Evolutionary conservation across 2,113 vertebrate genomes (phyloP).

Genomic region (Garra rufa): DNA sequence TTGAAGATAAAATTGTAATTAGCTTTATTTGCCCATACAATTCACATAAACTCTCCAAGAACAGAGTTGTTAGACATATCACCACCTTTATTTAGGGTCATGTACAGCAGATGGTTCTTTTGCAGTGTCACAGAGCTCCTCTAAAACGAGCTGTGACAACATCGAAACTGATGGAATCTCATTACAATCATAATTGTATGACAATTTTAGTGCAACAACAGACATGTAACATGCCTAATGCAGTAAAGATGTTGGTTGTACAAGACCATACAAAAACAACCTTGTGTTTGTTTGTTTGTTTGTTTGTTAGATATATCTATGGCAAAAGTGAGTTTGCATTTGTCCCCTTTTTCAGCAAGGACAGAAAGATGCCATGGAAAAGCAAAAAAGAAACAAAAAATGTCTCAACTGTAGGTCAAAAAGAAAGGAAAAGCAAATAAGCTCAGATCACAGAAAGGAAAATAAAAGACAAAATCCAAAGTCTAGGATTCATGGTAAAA

Average conservation of each 20-base stretch:
- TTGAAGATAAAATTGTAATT: too few species aligned
- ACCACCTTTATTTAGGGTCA: slow-evolving; percentile 63
- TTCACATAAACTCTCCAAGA: not conserved
- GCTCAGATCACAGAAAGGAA: slow-evolving; percentile 44
- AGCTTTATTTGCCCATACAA: not conserved
- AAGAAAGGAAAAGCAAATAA: slow-evolving; percentile 30
- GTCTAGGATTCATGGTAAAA: slow-evolving; percentile 74
- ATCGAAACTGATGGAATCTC: slow-evolving; percentile 57
- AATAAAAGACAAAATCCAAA: slow-evolving; percentile 66
- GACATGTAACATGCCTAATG: slow-evolving; percentile 62
- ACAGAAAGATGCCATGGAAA: slow-evolving; percentile 54
- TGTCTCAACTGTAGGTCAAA: slow-evolving; percentile 42
- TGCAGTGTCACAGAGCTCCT: slow-evolving; percentile 51
- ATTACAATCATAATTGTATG: slow-evolving; percentile 61
- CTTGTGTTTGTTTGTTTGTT: slow-evolving; percentile 35
- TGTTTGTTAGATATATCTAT: slow-evolving; percentile 57
- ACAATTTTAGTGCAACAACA: slow-evolving; percentile 63
- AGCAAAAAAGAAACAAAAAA: slow-evolving; percentile 44
- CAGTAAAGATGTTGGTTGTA: slow-evolving; percentile 61
- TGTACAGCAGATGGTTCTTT: slow-evolving; percentile 53
- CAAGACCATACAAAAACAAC: slow-evolving; percentile 60
- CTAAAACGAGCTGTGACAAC: slow-evolving; percentile 50
- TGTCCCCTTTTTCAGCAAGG: slow-evolving; percentile 55
- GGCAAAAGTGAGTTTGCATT: slow-evolving; percentile 58
- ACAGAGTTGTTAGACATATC: slow-evolving; percentile 38